Percentiles rank a stretch among this genome's conserved stretches.
These are phyloP conservation scores for Nemoura dubitans DNA, from an alignment of 2,888 invertebrate genomes.

Conservation along the genomic window DNA sequence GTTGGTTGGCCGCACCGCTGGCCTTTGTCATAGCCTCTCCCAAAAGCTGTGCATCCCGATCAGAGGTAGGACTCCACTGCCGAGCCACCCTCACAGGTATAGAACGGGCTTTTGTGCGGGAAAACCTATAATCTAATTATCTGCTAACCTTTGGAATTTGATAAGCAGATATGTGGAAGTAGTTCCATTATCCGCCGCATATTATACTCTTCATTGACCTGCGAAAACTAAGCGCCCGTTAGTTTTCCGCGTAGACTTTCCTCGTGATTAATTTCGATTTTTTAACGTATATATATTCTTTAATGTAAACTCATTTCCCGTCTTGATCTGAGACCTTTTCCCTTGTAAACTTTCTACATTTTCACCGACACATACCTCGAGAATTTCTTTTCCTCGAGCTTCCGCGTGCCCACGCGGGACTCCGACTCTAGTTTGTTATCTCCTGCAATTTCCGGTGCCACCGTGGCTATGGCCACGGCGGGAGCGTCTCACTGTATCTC, in stretches of 20 bases:
- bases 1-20: neutral
- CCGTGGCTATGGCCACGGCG: neutral
- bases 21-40: neutral
- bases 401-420: neutral
- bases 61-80: neutral
- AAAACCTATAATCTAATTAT: neutral
- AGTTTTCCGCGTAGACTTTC: neutral
- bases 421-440: constrained; percentile 32
- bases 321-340: neutral
- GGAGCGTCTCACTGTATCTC: neutral
- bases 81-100: neutral
- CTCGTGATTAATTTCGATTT: neutral
- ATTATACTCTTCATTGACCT: neutral
- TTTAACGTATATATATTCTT: no score
- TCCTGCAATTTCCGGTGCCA: constrained; percentile 32
- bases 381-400: constrained; percentile 22
- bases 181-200: neutral
- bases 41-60: neutral
- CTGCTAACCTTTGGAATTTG: neutral
- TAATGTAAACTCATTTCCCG: neutral
- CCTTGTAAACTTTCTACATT: constrained; percentile 7
- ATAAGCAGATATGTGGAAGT: neutral
- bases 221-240: neutral
- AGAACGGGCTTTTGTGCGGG: neutral
- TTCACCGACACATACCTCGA: constrained; percentile 30